Evolutionary conservation across 1,140 invertebrate genomes (phyloP).

Genomic region (Caenorhabditis tropicalis): DNA sequence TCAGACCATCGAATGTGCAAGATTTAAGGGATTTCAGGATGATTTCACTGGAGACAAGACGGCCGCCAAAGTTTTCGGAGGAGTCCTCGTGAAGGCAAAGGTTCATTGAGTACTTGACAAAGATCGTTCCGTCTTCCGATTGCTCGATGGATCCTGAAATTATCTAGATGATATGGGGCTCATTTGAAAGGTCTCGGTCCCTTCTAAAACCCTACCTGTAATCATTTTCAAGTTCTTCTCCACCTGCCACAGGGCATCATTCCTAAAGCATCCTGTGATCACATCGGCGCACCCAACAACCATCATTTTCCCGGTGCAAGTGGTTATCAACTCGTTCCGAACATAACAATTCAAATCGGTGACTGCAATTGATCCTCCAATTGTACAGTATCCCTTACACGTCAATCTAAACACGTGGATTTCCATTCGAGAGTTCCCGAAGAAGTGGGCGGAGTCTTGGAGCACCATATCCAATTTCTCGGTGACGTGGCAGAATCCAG

Average conservation of each 20-base stretch:
- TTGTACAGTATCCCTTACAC: conserved; percentile 21
- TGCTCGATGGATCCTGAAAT: conserved; percentile 40
- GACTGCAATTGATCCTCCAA: conserved; percentile 41
- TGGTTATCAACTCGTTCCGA: conserved; percentile 38
- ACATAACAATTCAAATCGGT: conserved; percentile 7
- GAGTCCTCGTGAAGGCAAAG: not conserved
- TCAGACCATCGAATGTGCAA: conserved; percentile 17
- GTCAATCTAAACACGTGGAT: conserved; percentile 31
- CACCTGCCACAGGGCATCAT: conserved; percentile 45
- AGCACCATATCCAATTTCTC: conserved; percentile 16
- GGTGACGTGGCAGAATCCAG: conserved; percentile 37
- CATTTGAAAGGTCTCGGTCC: not conserved
- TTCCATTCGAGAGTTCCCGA: conserved; percentile 30
- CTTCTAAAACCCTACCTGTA: not conserved
- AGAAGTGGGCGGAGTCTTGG: conserved; percentile 39
- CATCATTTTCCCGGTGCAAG: conserved; percentile 36
- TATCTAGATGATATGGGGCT: not conserved
- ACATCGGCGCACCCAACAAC: conserved; percentile 6
- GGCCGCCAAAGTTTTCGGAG: not conserved
- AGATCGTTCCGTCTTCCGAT: conserved; percentile 40
- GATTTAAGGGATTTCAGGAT: not conserved
- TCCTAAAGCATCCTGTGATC: conserved; percentile 35
- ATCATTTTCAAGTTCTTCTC: conserved; percentile 44
- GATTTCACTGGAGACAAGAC: conserved; percentile 17
- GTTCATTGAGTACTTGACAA: conserved; percentile 45